Percentiles rank a stretch among this genome's conserved stretches.
Evolutionary conservation across 2,888 invertebrate genomes (phyloP).

Genomic region (Hydrotaea cyrtoneurina): DNA sequence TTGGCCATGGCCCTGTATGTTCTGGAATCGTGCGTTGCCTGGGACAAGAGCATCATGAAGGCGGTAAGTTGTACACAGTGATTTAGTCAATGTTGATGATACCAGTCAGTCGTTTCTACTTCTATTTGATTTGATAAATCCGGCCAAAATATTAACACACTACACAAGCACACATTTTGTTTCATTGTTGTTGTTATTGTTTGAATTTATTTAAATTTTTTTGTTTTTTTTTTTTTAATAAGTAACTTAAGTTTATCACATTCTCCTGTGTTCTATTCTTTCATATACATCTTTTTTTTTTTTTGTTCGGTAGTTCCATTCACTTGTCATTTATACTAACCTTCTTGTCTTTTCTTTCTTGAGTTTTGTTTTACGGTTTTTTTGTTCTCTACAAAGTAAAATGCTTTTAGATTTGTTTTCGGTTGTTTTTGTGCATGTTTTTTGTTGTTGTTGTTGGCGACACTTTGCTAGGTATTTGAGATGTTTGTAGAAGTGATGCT

Average conservation of each 20-base stretch:
- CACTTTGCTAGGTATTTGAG: constrained; percentile 4
- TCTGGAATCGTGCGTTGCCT: constrained; percentile 95
- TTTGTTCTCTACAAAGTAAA: constrained; percentile 22
- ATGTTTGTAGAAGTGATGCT: not conserved
- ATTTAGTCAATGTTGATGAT: not conserved
- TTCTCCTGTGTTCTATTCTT: constrained; percentile 20
- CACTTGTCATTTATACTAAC: constrained; percentile 22
- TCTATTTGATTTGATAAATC: constrained; percentile 42
- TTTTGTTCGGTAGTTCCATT: not conserved
- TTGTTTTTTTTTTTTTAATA: constrained; percentile 35
- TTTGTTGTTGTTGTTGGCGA: not conserved
- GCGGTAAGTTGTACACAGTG: constrained; percentile 88
- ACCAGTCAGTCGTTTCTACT: not conserved
- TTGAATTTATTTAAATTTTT: constrained; percentile 40
- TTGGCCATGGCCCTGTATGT: constrained; percentile 94
- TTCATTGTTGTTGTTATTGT: constrained; percentile 54
- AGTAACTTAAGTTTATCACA: not conserved
- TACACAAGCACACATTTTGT: constrained; percentile 66
- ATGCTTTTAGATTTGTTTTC: constrained; percentile 7
- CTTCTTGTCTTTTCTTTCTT: not conserved
- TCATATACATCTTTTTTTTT: not conserved
- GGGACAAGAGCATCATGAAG: constrained; percentile 99
- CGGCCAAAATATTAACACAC: constrained; percentile 65
- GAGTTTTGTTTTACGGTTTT: not conserved
- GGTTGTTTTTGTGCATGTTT: not conserved